Evolutionary conservation across 2,797 vertebrate genomes (phyloP).

Genomic region (Intellagama lesueurii): DNA sequence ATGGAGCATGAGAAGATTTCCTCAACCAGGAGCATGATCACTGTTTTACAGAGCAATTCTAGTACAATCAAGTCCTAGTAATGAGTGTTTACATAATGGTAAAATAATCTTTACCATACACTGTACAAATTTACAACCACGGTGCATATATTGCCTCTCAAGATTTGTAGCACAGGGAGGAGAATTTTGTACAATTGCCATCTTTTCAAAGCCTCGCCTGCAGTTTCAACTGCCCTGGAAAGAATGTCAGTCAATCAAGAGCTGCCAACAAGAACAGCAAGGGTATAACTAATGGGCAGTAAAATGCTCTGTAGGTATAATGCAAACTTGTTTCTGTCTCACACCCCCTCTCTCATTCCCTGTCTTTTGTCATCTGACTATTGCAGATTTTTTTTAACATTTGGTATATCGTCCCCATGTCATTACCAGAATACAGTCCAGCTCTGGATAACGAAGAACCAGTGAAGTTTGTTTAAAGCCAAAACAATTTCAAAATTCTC

Average conservation of each 20-base stretch:
- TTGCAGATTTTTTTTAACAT: conserved; percentile 47
- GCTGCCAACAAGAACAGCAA: conserved; percentile 66
- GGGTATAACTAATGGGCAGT: conserved; percentile 61
- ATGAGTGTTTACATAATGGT: conserved; percentile 64
- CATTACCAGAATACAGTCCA: conserved; percentile 29
- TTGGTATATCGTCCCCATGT: conserved; percentile 11
- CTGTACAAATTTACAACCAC: conserved; percentile 57
- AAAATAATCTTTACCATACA: conserved; percentile 65
- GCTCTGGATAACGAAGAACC: conserved; percentile 11
- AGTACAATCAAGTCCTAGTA: conserved; percentile 52
- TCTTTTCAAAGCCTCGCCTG: conserved; percentile 60
- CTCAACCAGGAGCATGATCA: conserved; percentile 37
- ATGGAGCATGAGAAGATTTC: conserved; percentile 3
- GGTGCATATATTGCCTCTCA: not conserved
- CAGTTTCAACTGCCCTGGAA: conserved; percentile 63
- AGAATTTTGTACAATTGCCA: conserved; percentile 42
- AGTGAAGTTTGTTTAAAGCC: not conserved
- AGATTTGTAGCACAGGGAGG: conserved; percentile 44
- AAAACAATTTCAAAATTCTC: not conserved
- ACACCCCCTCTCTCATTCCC: conserved; percentile 38
- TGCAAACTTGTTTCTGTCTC: conserved; percentile 58
- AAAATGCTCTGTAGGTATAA: conserved; percentile 58
- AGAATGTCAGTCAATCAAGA: conserved; percentile 69
- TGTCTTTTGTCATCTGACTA: conserved; percentile 52
- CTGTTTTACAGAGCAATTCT: conserved; percentile 61